phyloP scores from a whole-genome alignment of 2,113 vertebrate species.

The Microtus pennsylvanicus region DNA sequence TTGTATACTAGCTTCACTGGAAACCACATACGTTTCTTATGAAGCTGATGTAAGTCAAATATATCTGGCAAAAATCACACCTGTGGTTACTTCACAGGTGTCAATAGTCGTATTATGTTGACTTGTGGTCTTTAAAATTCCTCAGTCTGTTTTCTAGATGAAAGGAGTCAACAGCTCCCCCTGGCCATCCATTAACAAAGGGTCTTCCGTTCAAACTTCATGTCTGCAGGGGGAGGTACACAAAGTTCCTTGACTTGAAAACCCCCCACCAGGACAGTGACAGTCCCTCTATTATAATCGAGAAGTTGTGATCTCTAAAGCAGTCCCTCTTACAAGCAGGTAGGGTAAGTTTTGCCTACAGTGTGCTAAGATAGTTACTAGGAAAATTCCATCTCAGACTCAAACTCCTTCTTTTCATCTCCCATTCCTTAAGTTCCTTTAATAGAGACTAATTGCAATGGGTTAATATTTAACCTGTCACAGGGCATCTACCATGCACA shows the following conservation, averaged over 20 bases:
- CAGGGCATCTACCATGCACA: neutral
- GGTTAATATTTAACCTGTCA: neutral
- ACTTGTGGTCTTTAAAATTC: conserved; percentile 26
- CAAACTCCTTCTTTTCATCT: neutral
- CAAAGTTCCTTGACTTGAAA: neutral
- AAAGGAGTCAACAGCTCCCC: neutral
- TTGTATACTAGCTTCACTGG: neutral
- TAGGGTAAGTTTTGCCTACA: neutral
- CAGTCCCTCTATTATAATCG: neutral
- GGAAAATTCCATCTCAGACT: conserved; percentile 39
- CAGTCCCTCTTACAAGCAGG: neutral
- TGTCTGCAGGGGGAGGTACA: neutral
- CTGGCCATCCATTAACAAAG: neutral
- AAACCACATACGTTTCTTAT: neutral
- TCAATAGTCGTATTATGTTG: neutral
- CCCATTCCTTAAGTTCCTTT: neutral
- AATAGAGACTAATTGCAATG: neutral
- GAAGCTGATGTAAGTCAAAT: neutral
- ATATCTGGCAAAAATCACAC: neutral
- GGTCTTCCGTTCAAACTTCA: neutral
- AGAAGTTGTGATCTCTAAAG: neutral
- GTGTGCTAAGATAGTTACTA: neutral
- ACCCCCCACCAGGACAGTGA: neutral
- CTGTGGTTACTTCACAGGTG: neutral
- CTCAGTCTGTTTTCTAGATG: neutral